Evolutionary conservation across 2,113 vertebrate species (phyloP), one percentile per base, ranked within the genome.

Genomic region (Petrocephalus microphthalmus): DNA sequence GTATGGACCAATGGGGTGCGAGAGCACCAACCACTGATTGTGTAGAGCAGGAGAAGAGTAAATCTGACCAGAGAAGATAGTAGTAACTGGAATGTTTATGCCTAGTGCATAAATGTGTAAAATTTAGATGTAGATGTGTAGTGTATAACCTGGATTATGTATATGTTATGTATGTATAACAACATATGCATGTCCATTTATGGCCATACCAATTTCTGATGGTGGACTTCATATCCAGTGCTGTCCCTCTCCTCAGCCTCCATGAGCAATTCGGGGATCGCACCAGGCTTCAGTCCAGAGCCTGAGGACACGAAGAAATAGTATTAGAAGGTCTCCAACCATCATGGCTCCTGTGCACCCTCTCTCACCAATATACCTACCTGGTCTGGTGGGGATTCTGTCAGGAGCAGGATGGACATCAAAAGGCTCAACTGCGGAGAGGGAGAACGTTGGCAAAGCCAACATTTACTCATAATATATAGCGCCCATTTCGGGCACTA

Each of bases 191-290:
- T 33, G 20, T 20, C 45, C 19, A 29, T 17, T 42, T 29, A 57
- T 86, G 54, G 20, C 6, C 53, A 87, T 92, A 99, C 97, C 97
- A 99, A 93, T 93, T 99, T 99, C 92, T 99, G 98, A 94, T 99
- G 98, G 94, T 97, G 98, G 88, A 99, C 98, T 94, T 99, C 98
- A 2, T 97, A 99, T 51, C 97, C 97, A 0, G 98, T 96, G 90
- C 97, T 96, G 89, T 97, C 98, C 52, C 96, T 94, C 91, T 98
- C 97, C 89, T 97, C 97, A 0, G 97, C 96, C 86, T 99, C 98
- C 97, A 99, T 98, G 91, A 96, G 96, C 90, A 99, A 94, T 91
- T 99, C 97, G 2, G 98, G 97, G 71, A 99, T 92, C 85, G 97
- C 96, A 54, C 97, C 98, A 37, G 97, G 97, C 94, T 99, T 98